A percentile compares a stretch with the other conserved stretches of the same genome.
Conservation (phyloP, 2,888 invertebrate species). For the Hirudinaria manillensis region DNA sequence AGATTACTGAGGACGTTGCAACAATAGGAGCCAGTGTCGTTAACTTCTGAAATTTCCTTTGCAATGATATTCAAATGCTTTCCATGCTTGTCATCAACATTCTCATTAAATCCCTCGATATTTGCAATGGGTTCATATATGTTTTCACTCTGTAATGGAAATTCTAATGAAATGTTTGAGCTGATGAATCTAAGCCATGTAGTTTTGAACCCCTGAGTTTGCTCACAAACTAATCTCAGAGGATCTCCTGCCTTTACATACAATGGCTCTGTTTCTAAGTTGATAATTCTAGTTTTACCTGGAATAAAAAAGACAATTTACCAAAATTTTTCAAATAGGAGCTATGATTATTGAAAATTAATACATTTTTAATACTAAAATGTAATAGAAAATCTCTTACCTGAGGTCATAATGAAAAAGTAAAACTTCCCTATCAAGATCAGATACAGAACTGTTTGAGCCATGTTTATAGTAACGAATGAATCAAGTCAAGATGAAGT, state of each 20-base stretch:
- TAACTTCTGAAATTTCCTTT: background rate
- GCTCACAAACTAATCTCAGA: constrained; percentile 28
- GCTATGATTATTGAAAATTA: background rate
- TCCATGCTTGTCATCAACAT: constrained; percentile 4
- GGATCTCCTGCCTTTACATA: constrained; percentile 30
- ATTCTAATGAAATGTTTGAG: background rate
- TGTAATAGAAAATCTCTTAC: background rate
- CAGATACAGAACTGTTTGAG: constrained; percentile 11
- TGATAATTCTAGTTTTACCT: constrained; percentile 24
- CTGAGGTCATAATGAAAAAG: constrained; percentile 10
- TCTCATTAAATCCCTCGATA: constrained; percentile 19
- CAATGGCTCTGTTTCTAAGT: constrained; percentile 24
- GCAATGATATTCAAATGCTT: constrained; percentile 12
- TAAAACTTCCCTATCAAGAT: constrained; percentile 10
- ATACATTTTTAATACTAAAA: background rate
- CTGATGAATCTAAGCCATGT: constrained; percentile 1
- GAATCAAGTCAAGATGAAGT: no score
- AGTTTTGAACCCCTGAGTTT: constrained; percentile 16
- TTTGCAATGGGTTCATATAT: no score
- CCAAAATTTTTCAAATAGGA: background rate
- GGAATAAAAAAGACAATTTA: background rate
- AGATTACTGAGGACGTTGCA: constrained; percentile 25
- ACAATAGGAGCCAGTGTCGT: constrained; percentile 28
- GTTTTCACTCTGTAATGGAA: background rate
- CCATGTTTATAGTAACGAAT: background rate